Base-by-base conservation (phyloP, 2,113 vertebrate species). In the Silurus glanis region DNA sequence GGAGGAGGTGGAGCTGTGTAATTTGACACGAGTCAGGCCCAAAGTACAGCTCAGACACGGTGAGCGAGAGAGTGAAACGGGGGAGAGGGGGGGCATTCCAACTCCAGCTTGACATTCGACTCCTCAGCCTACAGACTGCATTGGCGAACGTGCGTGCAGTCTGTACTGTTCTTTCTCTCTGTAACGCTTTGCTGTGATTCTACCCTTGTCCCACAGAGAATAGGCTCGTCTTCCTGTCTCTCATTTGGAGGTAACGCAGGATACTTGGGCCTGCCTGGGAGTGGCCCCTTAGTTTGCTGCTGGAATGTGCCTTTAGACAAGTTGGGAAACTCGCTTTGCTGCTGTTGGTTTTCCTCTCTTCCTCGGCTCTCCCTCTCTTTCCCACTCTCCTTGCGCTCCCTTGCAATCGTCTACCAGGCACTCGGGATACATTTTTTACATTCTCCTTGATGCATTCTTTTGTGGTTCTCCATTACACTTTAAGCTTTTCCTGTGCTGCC, bases 11-110 rank as follows among this genome's bases (percentile, higher is more conserved):
- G 86, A 88, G 89, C 69, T 25, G 82, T 93, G 93, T 93, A 93
- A 94, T 92, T 87, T 93, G 94, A 95, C 90, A 91, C 91, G 37
- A 79, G 87, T 75, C 49, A 75, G 74, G 87, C 89, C 88, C 89
- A 89, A 88, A 89, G 90, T 86, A 87, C 85, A 81, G 89, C 90
- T 91, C 90, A 88, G 78, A 71, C 90, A 87, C 90, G 90, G 56
- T 89, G 89, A 92, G 89, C 61, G 74, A 87, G 61, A 83, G 76
- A 61, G 9, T 71, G 85, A 81, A 14, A 62, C 8, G 62, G 61
- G 80, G n/a, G 82, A 58, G 61, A 81, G 83, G n/a, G 62, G 5
- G 61, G 82, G 83, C 83, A 86, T 90, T 84, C 87, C 58, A 69
- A 80, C 86, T 88, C 69, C 85, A 78, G 55, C 37, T 78, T 88